phyloP scores from a whole-genome alignment of 2,888 invertebrate genomes.

The Rhaphigaster nebulosa region DNA sequence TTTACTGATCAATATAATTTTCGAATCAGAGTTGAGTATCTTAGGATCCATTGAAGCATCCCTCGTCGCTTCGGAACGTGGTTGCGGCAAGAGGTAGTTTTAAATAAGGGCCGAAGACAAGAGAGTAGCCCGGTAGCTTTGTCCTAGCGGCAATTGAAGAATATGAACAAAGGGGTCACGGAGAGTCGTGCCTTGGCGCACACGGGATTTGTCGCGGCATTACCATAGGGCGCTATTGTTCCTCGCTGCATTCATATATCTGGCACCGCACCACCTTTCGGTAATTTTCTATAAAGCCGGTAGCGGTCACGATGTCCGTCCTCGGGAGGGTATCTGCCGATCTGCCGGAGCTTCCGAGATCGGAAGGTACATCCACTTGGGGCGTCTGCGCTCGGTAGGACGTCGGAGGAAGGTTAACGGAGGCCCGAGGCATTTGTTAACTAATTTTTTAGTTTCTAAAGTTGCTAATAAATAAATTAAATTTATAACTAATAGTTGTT shows the following conservation, averaged over 20 bases:
- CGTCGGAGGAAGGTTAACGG: neutral
- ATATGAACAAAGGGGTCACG: slow-evolving; percentile 65
- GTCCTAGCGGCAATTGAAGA: slow-evolving; percentile 64
- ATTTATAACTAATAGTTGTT: too few relatives aligned
- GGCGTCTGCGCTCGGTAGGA: neutral
- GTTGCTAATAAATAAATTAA: too few relatives aligned
- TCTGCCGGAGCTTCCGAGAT: neutral
- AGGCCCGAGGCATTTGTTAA: too few relatives aligned
- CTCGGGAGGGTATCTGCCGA: slow-evolving; percentile 21
- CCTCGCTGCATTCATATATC: slow-evolving; percentile 38
- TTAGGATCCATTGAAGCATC: neutral
- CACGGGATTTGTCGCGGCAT: slow-evolving; percentile 26
- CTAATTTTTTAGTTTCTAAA: too few relatives aligned
- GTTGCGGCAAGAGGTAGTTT: slow-evolving; percentile 30
- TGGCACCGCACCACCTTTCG: slow-evolving; percentile 41
- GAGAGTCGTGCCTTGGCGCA: slow-evolving; percentile 44
- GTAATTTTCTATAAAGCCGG: slow-evolving; percentile 47
- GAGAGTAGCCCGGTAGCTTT: slow-evolving; percentile 62
- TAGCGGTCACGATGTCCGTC: slow-evolving; percentile 47
- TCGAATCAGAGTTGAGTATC: neutral
- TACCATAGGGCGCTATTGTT: slow-evolving; percentile 37
- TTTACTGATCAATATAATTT: neutral
- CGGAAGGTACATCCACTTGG: neutral
- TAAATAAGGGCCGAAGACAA: slow-evolving; percentile 27
- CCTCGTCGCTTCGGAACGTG: neutral